Evolutionary conservation across 2,797 vertebrate species (phyloP), one percentile per base, ranked within the genome.

Genomic region (Kryptolebias ocellatus): DNA sequence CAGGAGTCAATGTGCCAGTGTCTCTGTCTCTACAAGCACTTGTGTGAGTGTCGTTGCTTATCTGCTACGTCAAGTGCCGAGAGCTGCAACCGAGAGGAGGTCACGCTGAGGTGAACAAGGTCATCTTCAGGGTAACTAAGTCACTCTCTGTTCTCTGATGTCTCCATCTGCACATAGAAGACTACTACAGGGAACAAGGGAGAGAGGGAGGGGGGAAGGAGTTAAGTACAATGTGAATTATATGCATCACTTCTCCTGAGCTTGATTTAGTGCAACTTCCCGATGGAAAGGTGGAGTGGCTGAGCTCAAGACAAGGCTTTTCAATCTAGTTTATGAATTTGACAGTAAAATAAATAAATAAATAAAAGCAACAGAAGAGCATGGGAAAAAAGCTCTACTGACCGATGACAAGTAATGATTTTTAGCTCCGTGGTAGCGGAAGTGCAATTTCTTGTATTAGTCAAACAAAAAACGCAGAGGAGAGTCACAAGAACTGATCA

Each of bases 401-500:
- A 73, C 82, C 81, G 79, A 86, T 83, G 76, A 81, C 64, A 56
- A 62, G 59, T 80, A 76, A 84, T 79, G 72, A 53, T 82, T 80
- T 84, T 71, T 52, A 72, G 72, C 61, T 24, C 44, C 12, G 1
- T 74, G 50, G 45, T 76, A 59, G 53, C 53, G 67, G 64, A 78
- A 66, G 73, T 55, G 56, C 75, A 78, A 79, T 89, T 83, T 80
- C 64, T 83, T 4, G 67, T 79, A 80, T 84, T 83, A 81, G 80
- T 55, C 17, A 42, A 42, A 14, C 10, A 58, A 67, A 83, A 87
- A 84, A 83, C 27, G 75, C 81, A 80, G 75, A 83, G 73, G 37
- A 51, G 45, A 74, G 76, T 74, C 78, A 85, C 79, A 78, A 76
- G 76, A 86, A 80, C 73, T 83, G 81, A 77, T 78, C 68, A 34